Base-by-base conservation (phyloP, 2,888 invertebrate species). In the Microplitis manilae region DNA sequence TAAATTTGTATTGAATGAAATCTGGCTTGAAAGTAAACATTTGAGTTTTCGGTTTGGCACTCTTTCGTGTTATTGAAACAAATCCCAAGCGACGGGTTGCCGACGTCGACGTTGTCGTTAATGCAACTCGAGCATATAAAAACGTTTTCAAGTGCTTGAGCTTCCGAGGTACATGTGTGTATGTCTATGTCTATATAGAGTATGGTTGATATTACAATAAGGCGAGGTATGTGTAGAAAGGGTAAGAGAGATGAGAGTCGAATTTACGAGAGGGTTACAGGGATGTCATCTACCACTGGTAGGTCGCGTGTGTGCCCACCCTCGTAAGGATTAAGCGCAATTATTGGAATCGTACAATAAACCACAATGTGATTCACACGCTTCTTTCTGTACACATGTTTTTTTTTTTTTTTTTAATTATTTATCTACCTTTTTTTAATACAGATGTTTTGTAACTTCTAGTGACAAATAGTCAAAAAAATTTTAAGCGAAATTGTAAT, bases 331-430 rank as follows among this genome's bases (percentile, higher is more conserved):
- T 88, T 88, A 88, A 83, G 84, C 80, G 83, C 87, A 88, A 88
- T 88, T 88, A 88, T 87, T 87, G 87, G 85, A 88, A 87, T 87
- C 87, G 84, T 83, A 80, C 80, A 79, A 76, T 80, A 82, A 82
- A 86, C 87, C 87, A 81, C 87, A 86, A 84, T 81, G 80, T 84
- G 83, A 86, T 87, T 87, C 87, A 85, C 87, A 87, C 87, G 87
- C 84, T 85, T 77, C 70, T 78, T 71, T 62, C 50, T 68, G 71
- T 50, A 50, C 7, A 64, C 41, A 61, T 8, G n/a, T 59, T 61
- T 17, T 64, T 67, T 67, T 76, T 65, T 50, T 13, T 13, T 50
- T 50, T 50, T 13, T 30, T 0, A 30, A 50, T 50, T 50, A 5
- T 50, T 50, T 50, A 50, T 50, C 13, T 50, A 50, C 5, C 8